A percentile compares a stretch with the other conserved stretches of the same genome.
These are phyloP conservation scores for Apamea epomidion DNA, from an alignment of 2,888 invertebrate genomes.

Conservation along the genomic window DNA sequence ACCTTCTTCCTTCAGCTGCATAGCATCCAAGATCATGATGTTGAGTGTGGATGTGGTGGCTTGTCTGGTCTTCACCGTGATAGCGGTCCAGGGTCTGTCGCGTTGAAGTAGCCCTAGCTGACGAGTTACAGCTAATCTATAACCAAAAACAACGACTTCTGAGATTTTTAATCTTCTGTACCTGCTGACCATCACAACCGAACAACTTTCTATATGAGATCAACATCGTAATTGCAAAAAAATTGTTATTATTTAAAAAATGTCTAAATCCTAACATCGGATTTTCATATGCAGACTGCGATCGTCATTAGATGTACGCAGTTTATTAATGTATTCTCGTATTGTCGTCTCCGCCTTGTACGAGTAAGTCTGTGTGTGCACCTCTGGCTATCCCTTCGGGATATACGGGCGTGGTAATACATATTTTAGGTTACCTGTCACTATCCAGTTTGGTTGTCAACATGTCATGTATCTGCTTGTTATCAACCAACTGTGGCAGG, in stretches of 20 bases:
- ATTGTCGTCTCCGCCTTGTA: too few species aligned
- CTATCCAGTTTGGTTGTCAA: conserved; percentile 80
- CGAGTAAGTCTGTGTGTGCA: neutral
- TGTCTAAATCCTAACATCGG: too few species aligned
- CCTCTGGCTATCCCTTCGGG: neutral
- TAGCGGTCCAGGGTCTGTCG: conserved; percentile 91
- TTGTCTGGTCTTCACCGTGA: conserved; percentile 92
- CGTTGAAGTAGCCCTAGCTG: conserved; percentile 90
- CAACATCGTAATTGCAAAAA: too few species aligned
- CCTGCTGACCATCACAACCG: too few species aligned
- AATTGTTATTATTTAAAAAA: too few species aligned
- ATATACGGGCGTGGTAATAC: neutral
- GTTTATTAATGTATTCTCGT: too few species aligned
- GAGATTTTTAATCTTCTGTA: neutral
- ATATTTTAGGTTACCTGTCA: conserved; percentile 77
- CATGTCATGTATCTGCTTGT: conserved; percentile 82
- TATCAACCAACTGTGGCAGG: conserved; percentile 88
- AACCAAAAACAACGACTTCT: neutral
- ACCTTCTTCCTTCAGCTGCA: conserved; percentile 90
- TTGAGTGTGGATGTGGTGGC: conserved; percentile 91
- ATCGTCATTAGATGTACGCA: too few species aligned
- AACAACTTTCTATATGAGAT: too few species aligned
- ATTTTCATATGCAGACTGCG: too few species aligned
- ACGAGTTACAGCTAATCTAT: conserved; percentile 84
- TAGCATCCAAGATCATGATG: conserved; percentile 88